These are phyloP conservation scores for Cathartes aura DNA, from an alignment of 2,113 vertebrate genomes.

Conservation along the genomic window DNA sequence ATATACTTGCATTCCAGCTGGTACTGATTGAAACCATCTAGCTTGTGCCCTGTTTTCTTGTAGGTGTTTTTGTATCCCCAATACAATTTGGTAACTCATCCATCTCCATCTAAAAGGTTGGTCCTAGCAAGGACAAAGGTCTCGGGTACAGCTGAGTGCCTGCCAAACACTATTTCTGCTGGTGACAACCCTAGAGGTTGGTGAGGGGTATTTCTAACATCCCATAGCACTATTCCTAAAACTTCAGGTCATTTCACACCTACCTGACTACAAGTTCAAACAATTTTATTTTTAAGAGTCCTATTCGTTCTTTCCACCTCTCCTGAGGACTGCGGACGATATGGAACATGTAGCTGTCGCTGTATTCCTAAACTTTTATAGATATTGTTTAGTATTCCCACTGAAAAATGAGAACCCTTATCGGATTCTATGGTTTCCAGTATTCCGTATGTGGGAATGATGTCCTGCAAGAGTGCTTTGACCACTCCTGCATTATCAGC, in stretches of 20 bases:
- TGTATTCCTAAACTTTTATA: not conserved
- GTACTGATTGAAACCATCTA: not conserved
- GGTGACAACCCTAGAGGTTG: not conserved
- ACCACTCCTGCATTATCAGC: not conserved
- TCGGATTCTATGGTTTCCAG: not conserved
- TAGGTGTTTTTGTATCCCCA: not conserved
- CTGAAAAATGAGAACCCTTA: not conserved
- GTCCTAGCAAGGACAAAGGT: not conserved
- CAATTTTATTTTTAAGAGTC: not conserved
- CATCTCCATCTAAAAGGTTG: not conserved
- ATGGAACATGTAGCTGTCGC: not conserved
- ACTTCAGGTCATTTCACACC: not conserved
- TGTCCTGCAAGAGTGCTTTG: rapidly evolving
- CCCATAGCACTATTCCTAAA: not conserved
- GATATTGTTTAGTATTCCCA: not conserved
- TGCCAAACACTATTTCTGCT: not conserved
- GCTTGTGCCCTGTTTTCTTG: not conserved
- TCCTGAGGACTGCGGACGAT: not conserved
- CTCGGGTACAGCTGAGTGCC: not conserved
- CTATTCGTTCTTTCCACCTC: not conserved
- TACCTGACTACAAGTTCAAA: not conserved
- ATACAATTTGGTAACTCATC: not conserved
- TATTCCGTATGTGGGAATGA: not conserved
- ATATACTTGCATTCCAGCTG: not conserved
- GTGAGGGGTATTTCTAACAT: not conserved